Evolutionary conservation across 2,113 vertebrate species (phyloP), one percentile per base, ranked within the genome.

Genomic region (Neolamprologus variostigma): DNA sequence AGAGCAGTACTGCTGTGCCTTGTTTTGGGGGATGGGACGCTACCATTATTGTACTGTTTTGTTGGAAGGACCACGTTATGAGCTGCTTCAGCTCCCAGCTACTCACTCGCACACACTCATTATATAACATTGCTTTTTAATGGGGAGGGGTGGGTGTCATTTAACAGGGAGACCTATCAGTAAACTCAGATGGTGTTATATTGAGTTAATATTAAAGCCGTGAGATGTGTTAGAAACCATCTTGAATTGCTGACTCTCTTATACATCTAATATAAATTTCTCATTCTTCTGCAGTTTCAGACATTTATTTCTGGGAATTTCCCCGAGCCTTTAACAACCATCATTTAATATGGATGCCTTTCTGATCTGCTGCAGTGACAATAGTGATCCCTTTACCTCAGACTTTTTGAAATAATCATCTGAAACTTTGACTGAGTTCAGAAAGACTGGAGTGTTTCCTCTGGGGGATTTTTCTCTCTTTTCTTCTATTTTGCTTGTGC

Each of bases 11-110:
- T 91, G 90, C 83, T 82, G 89, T 89, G 80, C 78, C 86, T 94
- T 90, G 89, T 93, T 93, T 95, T 90, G 93, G 92, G 93, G 93
- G 92, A 94, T 92, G 94, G 92, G 91, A 93, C 28, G 45, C 86
- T 89, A 68, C 63, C 88, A 82, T 92, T 86, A 92, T 94, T 94
- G 45, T 93, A 80, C 90, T 88, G 86, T 81, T 87, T 89, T 86
- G 81, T 87, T 89, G 71, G 76, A 86, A 42, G 66, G 47, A 87
- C 80, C 54, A 57, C 13, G 33, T 88, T 92, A 88, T 33, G 31
- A 86, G 66, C 51, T 79, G 86, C 80, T 71, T 35, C 19, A 10
- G 82, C 47, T 83, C 37, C 40, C 42, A 79, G 61, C 31, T 33
- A 45, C 89, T 71, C 54, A 63, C 59, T 11, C 79, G 23, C 42